Evolutionary conservation across 2,113 vertebrate species (phyloP).

Genomic region (Trichechus manatus): DNA sequence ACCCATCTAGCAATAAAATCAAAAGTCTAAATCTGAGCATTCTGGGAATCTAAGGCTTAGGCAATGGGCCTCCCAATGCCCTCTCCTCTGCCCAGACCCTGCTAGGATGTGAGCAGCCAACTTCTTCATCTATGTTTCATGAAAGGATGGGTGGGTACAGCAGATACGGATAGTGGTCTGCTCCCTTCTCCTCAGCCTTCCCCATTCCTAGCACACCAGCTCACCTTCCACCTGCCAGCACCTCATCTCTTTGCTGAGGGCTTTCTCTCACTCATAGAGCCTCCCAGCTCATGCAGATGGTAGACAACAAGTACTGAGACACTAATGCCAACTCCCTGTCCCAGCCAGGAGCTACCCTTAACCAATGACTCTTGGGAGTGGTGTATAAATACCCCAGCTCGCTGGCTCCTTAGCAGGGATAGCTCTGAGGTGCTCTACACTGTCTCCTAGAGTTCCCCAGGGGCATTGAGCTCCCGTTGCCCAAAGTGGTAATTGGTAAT

Average conservation of each 20-base stretch:
- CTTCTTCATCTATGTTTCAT: not conserved
- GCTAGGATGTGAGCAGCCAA: not conserved
- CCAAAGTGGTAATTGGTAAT: not conserved
- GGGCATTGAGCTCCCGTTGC: not conserved
- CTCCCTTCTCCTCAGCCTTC: not conserved
- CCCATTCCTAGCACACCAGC: not conserved
- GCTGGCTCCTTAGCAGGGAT: not conserved
- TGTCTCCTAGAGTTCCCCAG: not conserved
- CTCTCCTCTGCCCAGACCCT: not conserved
- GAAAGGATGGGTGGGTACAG: not conserved
- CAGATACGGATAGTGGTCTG: not conserved
- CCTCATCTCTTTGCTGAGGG: not conserved
- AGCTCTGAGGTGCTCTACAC: not conserved
- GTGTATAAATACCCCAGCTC: not conserved
- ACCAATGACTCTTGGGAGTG: not conserved
- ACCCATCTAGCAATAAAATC: not conserved
- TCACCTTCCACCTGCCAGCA: not conserved
- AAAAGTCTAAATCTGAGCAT: not conserved
- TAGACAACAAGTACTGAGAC: not conserved
- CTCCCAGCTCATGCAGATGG: not conserved
- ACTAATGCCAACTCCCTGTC: not conserved
- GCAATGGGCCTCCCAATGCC: not conserved
- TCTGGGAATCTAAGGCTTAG: not conserved
- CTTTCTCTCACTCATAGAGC: not conserved
- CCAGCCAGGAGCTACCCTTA: not conserved